Base-by-base conservation (phyloP, 2,888 invertebrate genomes). In the Drosophila meridionalis region DNA sequence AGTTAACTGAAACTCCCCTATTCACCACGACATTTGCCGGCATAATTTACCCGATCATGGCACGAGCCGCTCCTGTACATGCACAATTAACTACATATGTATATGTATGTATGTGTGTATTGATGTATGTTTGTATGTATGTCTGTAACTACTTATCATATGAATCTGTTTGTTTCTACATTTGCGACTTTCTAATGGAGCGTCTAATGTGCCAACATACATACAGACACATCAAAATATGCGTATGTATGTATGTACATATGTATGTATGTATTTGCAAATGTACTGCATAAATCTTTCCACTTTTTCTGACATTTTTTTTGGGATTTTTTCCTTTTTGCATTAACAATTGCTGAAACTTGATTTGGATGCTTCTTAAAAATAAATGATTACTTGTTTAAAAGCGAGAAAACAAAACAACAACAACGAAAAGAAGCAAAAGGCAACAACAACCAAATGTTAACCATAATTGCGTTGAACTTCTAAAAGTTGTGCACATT, bases 351-450 rank as follows among this genome's bases (percentile, higher is more conserved):
- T 89, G 76, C 73, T 72, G 45, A 85, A 83, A 86, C 85, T 86
- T 87, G 89, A 89, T 89, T 86, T 82, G 66, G 80, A 76, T 78
- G 81, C 77, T 78, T 68, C 68, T 86, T 87, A 87, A 89, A 89
- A 80, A 86, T 87, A 86, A 86, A 85, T 78, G 80, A 89, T 89
- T 85, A 80, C 86, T 84, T 80, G 90, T 77, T 82, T 80, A 65
- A 79, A 63, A 68, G 55, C 47, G 4, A 69, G 34, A 45, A 50
- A 42, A 69, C n/a, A 58, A 45, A 38, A 56, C 9, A 57, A 58
- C n/a, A 57, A 59, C n/a, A 73, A 59, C n/a, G 69, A 48, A 42
- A 73, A 83, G 1, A 2, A 50, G 2, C 11, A 34, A 34, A 40
- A 42, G 7, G 3, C n/a, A 30, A 42, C 9, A 73, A 56, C 45